Evolutionary conservation across 1,140 invertebrate species (phyloP).

Genomic region (Dendroctonus valens): DNA sequence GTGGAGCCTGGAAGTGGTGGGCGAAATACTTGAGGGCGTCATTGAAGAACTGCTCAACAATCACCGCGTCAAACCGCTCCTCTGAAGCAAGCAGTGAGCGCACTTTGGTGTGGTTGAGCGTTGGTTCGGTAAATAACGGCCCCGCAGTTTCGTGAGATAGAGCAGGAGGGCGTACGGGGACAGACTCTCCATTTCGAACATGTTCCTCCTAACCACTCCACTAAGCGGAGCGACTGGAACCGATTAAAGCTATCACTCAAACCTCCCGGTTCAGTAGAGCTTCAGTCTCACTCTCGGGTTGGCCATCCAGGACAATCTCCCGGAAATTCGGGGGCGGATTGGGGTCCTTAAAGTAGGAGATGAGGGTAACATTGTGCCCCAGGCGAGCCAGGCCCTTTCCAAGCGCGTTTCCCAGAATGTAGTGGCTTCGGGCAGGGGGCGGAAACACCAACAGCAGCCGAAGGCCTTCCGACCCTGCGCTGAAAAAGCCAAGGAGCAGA

Average conservation of each 20-base stretch:
- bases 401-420: conserved; percentile 55
- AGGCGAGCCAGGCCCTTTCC: conserved; percentile 55
- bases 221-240: not conserved
- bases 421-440: conserved; percentile 53
- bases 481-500: no score
- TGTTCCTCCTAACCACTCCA: not conserved
- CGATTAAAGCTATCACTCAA: not conserved
- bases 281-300: no score
- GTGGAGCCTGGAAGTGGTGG: conserved; percentile 48
- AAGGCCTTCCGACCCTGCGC: not conserved
- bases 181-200: conserved; percentile 40
- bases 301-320: conserved; percentile 6
- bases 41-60: conserved; percentile 53
- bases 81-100: conserved; percentile 34
- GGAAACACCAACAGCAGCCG: conserved; percentile 29
- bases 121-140: conserved; percentile 32
- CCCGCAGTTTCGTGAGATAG: not conserved
- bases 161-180: conserved; percentile 40
- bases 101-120: conserved; percentile 30
- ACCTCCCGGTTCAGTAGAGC: no score
- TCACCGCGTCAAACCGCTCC: conserved; percentile 53
- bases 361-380: conserved; percentile 60
- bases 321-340: conserved; percentile 47
- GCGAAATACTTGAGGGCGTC: conserved; percentile 52
- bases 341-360: conserved; percentile 55